Base-by-base conservation (phyloP, 2,888 invertebrate species). In the Acanthosoma haemorrhoidale region DNA sequence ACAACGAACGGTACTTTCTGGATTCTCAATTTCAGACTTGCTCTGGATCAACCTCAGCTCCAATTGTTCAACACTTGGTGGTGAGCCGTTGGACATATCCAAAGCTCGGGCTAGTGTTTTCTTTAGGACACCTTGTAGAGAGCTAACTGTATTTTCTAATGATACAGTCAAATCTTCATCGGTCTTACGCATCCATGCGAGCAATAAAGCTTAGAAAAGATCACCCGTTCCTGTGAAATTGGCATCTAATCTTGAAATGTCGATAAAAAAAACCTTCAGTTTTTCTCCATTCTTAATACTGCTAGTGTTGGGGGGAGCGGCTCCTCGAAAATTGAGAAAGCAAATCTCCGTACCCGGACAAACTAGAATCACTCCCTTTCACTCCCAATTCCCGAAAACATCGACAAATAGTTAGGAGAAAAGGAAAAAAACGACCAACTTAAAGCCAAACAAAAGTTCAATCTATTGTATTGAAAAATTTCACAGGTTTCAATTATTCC, bases 141-240 rank as follows among this genome's bases (percentile, higher is more conserved):
- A 89, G 16, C 91, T 88, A 51, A 94, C 86, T 0, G 94, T 92
- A 76, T 89, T 91, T 79, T 94, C 94, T 43, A 95, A 81, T 0
- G 92, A 87, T 18, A 81, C 76, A 77, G 88, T 88, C 0, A 92
- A 78, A 77, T 91, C 80, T 68, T 84, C 83, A 38, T 84, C 80
- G 2, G 86, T 85, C 78, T 86, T 86, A 75, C 88, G 83, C 78
- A 89, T 88, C 88, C 94, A 93, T 3, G 94, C 94, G 69, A 99
- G 81, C 75, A 97, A 89, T 38, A 96, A 83, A 0, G 96, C 89
- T 0, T 97, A 90, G 81, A 97, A 97, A 29, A 96, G 82, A 80
- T 97, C 96, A 0, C 98, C 98, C 0, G 97, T 92, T 5, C 99
- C 99, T 0, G 93, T 94, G 79, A 94, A 98, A 11, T 83, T 83